Base-by-base conservation (phyloP, 1,140 invertebrate genomes). In the Drosophila sturtevanti region DNA sequence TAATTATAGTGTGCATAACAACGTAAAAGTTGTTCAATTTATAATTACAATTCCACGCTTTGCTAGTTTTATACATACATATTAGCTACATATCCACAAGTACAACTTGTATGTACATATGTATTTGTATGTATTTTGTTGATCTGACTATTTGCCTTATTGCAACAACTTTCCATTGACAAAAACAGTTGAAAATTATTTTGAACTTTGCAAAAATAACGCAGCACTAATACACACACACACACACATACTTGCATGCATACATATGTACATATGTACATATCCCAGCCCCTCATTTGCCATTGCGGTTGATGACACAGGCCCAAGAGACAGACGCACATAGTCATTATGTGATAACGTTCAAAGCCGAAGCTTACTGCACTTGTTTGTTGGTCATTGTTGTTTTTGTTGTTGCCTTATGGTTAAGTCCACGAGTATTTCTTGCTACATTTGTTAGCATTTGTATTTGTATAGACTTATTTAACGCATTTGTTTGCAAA, bases 31-130 rank as follows among this genome's bases (percentile, higher is more conserved):
- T 66, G 62, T 63, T 75, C 38, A 64, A 59, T 72, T 89, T 77
- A 58, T 81, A 87, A 77, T 89, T 87, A 61, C 69, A 79, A 82
- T 89, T 77, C 75, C 67, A 87, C 76, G 84, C 84, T 84, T 87
- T 89, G 84, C 66, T 87, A 79, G 74, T 84, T 85, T 87, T 65
- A 14, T n/a, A n/a, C n/a, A n/a, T n/a, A n/a, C n/a, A n/a, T 24
- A 35, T 18, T 21, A 48, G 18, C 41, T 21, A 48, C 41, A 41
- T 16, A n/a, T n/a, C n/a, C n/a, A 5, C 27, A 55, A 14, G 10
- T 34, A 11, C 1, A 16, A 27, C 31, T 14, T n/a, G 2, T 24
- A 31, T 11, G 10, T 48, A 48, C 9, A 11, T 48, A 44, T 1
- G 5, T 18, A 44, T 24, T 24, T 18, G 16, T 44, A 21, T 44